phyloP scores from a whole-genome alignment of 2,797 vertebrate genomes.

The Microctenopoma stevenorrisi region DNA sequence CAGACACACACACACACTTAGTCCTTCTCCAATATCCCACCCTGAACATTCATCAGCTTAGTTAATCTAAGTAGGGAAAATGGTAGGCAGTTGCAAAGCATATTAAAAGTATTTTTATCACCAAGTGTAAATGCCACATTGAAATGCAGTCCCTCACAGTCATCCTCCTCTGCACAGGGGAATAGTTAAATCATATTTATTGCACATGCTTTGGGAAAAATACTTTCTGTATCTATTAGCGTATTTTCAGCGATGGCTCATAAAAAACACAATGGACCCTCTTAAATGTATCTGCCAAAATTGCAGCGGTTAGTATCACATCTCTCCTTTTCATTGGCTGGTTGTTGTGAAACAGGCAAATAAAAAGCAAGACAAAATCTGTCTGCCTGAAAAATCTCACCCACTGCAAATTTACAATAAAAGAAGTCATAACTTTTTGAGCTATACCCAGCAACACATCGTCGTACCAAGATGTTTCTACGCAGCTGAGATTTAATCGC shows the following conservation, averaged over 20 bases:
- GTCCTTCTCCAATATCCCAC: slow-evolving; percentile 35
- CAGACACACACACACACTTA: slow-evolving; percentile 25
- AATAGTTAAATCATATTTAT: slow-evolving; percentile 50
- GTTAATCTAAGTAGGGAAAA: slow-evolving; percentile 51
- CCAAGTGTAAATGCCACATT: slow-evolving; percentile 63
- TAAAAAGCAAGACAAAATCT: slow-evolving; percentile 8
- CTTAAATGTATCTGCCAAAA: slow-evolving; percentile 15
- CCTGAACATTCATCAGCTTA: slow-evolving; percentile 43
- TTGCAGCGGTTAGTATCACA: slow-evolving; percentile 13
- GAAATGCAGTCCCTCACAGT: slow-evolving; percentile 46
- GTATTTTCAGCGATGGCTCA: slow-evolving; percentile 19
- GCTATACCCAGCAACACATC: too few species aligned
- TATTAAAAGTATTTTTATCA: slow-evolving; percentile 63
- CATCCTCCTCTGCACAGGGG: slow-evolving; percentile 24
- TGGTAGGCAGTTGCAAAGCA: slow-evolving; percentile 39
- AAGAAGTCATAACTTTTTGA: background rate
- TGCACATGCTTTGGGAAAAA: slow-evolving; percentile 24
- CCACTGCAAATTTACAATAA: background rate
- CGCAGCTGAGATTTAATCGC: too few species aligned
- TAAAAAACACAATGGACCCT: slow-evolving; percentile 17
- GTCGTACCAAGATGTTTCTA: too few species aligned
- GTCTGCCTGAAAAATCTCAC: background rate
- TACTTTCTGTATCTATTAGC: background rate
- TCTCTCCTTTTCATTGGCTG: background rate
- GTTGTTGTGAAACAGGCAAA: background rate